Base-by-base conservation (phyloP, 2,888 invertebrate species). In the Scelioninae gen. 1 region DNA sequence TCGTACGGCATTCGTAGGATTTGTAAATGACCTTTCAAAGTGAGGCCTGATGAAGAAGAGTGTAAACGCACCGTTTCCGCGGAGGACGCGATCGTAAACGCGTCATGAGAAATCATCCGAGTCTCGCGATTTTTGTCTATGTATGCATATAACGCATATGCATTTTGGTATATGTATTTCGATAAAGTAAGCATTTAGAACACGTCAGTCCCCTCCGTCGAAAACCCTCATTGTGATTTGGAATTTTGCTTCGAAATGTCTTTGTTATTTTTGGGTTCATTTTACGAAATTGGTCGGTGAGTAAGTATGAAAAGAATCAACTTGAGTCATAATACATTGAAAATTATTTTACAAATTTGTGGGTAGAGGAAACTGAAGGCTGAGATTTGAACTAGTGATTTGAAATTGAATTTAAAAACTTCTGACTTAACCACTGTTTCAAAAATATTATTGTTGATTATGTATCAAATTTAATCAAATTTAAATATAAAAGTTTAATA, bases 91-190 rank as follows among this genome's bases (percentile, higher is more conserved):
- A 80, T 83, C 79, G 79, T 76, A 65, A 69, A 23, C 38, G 63
- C 74, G 66, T 60, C 38, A 23, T 10, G 77, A 58, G 53, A 53
- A 72, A 75, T 85, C 66, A 76, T 76, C 74, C 72, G 63, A 77
- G 51, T 82, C 71, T 88, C 56, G 89, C 86, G 90, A 89, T 84
- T 87, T 89, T 40, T 86, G 62, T 68, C 60, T 87, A 88, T 88
- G 87, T 89, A 91, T 88, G 88, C 89, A 91, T 89, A 89, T 89
- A 4, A 88, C 88, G 88, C 88, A 89, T 86, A 87, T 86, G 86
- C 60, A 51, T 79, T 58, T 31, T 56, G 55, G 90, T 90, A 91
- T 91, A 91, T 88, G 89, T 90, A 90, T 89, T 87, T 85, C 84
- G 77, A 85, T 86, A 88, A 86, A 84, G 71, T 84, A 86, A 86